Conservation (phyloP, 2,797 vertebrate species). For the Erithacus rubecula region DNA sequence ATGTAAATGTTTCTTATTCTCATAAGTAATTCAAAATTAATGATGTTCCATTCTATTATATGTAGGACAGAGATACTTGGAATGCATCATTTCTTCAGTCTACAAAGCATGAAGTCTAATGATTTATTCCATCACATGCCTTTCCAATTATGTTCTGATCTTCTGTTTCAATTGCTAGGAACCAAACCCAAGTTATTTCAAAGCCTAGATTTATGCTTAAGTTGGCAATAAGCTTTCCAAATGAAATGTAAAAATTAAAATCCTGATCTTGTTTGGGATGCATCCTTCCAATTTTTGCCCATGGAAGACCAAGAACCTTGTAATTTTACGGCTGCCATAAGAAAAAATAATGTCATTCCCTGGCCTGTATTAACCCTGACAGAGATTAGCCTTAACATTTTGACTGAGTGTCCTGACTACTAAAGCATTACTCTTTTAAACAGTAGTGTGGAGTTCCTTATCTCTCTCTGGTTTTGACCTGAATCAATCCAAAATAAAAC, state of each 20-base stretch:
- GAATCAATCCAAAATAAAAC: background rate
- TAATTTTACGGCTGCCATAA: background rate
- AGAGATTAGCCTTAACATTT: background rate
- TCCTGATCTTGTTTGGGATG: background rate
- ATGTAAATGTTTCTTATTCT: background rate
- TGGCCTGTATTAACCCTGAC: background rate
- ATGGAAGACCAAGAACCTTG: background rate
- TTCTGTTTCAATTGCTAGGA: slow-evolving; percentile 1
- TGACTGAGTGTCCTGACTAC: background rate
- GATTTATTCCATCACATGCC: background rate
- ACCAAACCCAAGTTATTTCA: background rate
- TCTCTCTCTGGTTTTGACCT: background rate
- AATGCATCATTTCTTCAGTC: background rate
- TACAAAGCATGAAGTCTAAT: background rate
- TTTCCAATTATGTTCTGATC: slow-evolving; percentile 4
- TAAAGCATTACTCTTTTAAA: background rate
- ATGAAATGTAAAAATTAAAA: background rate
- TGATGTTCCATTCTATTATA: background rate
- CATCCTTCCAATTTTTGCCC: background rate
- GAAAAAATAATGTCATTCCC: background rate
- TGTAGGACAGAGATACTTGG: background rate
- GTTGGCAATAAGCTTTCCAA: background rate
- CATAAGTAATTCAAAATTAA: background rate
- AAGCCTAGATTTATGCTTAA: background rate
- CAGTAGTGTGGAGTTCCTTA: background rate